Evolutionary conservation across 2,113 vertebrate genomes (phyloP).

Genomic region (Plotosus lineatus): DNA sequence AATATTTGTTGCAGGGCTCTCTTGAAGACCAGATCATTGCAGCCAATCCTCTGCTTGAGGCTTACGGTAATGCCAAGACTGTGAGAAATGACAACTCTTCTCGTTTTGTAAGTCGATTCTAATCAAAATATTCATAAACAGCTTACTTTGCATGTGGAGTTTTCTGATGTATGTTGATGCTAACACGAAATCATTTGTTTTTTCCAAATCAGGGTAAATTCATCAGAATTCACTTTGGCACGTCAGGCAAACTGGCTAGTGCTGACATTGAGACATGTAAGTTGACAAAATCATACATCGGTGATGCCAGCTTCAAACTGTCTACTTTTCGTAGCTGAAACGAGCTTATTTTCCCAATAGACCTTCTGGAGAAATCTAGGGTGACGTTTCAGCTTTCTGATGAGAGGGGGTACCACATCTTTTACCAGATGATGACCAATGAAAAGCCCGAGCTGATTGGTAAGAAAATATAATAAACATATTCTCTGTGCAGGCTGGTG

Average conservation of each 20-base stretch:
- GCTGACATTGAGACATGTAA: constrained; percentile 87
- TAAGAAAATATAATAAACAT: neutral
- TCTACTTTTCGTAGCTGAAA: neutral
- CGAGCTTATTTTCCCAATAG: constrained; percentile 17
- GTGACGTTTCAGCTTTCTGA: constrained; percentile 56
- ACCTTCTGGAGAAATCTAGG: constrained; percentile 56
- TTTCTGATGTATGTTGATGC: neutral
- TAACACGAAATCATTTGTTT: constrained; percentile 1
- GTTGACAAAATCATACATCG: constrained; percentile 29
- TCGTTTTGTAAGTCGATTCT: constrained; percentile 59
- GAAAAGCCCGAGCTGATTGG: constrained; percentile 57
- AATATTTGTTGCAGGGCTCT: constrained; percentile 49
- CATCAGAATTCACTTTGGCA: constrained; percentile 82
- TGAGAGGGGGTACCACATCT: constrained; percentile 60
- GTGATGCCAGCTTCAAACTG: neutral
- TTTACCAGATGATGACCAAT: constrained; percentile 58
- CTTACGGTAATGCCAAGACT: constrained; percentile 64
- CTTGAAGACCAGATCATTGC: constrained; percentile 64
- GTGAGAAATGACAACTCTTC: constrained; percentile 67
- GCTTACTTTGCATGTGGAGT: neutral
- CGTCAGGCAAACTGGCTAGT: constrained; percentile 82
- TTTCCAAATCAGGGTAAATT: constrained; percentile 58
- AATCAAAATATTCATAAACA: neutral
- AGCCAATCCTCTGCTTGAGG: constrained; percentile 61
- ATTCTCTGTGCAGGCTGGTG: neutral